Percentiles rank a stretch among this genome's conserved stretches.
Conservation (phyloP, 2,797 vertebrate species). For the Danio kyathit region DNA sequence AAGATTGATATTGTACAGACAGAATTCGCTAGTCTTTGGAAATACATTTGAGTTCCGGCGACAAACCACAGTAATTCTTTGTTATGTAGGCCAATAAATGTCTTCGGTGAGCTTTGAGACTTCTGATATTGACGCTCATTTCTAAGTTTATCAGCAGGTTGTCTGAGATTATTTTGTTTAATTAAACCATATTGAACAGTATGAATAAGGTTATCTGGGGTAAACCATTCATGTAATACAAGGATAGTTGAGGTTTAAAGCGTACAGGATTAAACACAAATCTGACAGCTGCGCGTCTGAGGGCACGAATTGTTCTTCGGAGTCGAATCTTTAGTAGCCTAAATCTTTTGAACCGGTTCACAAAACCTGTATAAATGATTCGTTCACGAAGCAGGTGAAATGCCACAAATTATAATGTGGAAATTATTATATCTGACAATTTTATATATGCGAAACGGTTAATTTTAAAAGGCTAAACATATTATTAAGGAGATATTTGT, state of each 20-base stretch:
- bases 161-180: background rate
- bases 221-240: background rate
- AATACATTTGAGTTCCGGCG: background rate
- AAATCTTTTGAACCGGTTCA: background rate
- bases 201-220: background rate
- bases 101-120: background rate
- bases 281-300: background rate
- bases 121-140: background rate
- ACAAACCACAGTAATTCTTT: background rate
- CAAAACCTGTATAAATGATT: background rate
- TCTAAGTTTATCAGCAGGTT: background rate
- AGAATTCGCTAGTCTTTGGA: background rate
- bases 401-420: background rate
- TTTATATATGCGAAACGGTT: too few relatives aligned
- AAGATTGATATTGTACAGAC: background rate
- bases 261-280: background rate
- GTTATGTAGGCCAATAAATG: background rate
- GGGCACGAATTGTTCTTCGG: background rate
- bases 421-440: background rate
- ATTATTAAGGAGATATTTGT: too few relatives aligned
- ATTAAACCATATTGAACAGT: background rate
- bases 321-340: background rate
- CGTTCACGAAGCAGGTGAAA: background rate
- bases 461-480: too few relatives aligned
- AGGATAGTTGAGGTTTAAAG: background rate